Evolutionary conservation across 2,113 vertebrate species (phyloP), one percentile per base, ranked within the genome.

Genomic region (Ceyx melanurus): DNA sequence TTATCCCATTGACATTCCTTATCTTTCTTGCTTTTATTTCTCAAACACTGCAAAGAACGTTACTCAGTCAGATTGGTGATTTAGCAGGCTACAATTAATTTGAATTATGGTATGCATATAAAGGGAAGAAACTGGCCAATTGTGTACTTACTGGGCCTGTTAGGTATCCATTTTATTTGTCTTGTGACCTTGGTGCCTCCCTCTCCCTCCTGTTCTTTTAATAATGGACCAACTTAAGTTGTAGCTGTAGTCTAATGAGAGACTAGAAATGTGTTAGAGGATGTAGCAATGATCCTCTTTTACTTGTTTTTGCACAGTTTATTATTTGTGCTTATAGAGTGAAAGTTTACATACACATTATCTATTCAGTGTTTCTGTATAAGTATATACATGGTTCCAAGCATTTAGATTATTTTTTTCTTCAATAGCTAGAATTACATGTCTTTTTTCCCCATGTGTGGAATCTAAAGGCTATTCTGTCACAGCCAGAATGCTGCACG

Each of bases 81-180:
- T 94, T 94, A 86, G 61, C 50, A 45, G 15, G 9, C 56, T 78
- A 17, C 68, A 90, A 72, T 93, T 95, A 88, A 88, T 95, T 94
- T 90, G 70, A 74, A 72, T 93, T 91, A 86, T n/a, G 66, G 3
- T 81, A 57, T 88, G 93, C 65, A 61, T 51, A 62, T 13, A 57
- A 90, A 81, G 35, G 35, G 23, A 78, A 92, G 42, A 84, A 46
- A 72, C 26, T 75, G 71, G 18, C 66, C 82, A 53, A 0, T 74
- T 86, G 4, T 74, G 29, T 72, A 12, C 91, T 85, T 90, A 17
- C 50, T 80, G 61, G 20, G 71, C n/a, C 87, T 89, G 57, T 85
- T 84, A 57, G n/a, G 78, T 65, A 33, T 7, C 11, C 4, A 21
- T 92, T 48, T 2, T 29, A 28, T 89, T 89, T 86, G 33, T 28